Evolutionary conservation across 2,113 vertebrate genomes (phyloP).

Genomic region (Eubucco bourcierii): DNA sequence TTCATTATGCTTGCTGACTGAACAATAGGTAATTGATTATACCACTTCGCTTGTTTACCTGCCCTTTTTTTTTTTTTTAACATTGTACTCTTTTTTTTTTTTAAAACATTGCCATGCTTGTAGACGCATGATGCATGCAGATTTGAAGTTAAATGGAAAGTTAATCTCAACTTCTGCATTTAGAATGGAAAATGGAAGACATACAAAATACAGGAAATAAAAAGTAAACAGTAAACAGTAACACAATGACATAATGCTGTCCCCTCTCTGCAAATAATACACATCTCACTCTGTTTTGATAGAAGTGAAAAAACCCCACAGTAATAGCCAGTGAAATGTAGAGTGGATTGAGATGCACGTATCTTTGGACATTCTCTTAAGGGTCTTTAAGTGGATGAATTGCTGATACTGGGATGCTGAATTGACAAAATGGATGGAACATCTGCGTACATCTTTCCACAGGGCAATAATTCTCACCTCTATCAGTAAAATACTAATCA

Average conservation of each 20-base stretch:
- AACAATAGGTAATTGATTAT: conserved; percentile 75
- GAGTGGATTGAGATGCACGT: not conserved
- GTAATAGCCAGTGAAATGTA: not conserved
- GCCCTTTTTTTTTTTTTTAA: not conserved
- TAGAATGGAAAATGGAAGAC: not conserved
- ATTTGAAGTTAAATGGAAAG: not conserved
- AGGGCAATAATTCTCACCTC: not conserved
- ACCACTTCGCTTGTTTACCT: conserved; percentile 39
- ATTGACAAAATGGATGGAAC: not conserved
- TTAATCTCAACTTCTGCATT: not conserved
- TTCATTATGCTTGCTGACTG: conserved; percentile 74
- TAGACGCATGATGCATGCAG: fast-evolving
- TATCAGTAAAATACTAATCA: not conserved
- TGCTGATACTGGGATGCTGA: not conserved
- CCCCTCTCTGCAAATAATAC: not conserved
- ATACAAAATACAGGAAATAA: not conserved
- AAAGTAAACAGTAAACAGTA: not conserved
- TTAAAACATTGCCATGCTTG: not conserved
- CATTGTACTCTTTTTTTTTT: not conserved
- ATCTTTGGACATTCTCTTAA: not conserved
- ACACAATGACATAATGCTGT: not conserved
- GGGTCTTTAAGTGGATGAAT: not conserved
- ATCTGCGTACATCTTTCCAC: not conserved
- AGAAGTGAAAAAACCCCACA: not conserved
- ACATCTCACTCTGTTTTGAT: not conserved